phyloP scores from a whole-genome alignment of 2,797 vertebrate species.

The Sebastiscus albofasciatus region DNA sequence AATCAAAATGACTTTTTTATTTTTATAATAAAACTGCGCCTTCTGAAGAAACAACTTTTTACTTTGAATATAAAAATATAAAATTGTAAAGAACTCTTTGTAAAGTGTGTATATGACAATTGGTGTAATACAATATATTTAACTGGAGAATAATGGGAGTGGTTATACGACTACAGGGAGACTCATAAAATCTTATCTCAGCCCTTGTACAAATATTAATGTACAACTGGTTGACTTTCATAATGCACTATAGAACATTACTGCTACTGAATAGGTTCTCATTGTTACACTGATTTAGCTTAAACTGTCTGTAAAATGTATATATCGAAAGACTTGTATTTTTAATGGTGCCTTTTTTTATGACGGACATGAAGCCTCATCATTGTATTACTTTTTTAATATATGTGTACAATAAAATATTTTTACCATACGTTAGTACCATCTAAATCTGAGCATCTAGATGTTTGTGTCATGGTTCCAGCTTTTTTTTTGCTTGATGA shows the following conservation, averaged over 20 bases:
- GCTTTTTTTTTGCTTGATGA: background rate
- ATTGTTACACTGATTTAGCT: background rate
- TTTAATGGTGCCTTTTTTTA: slow-evolving; percentile 32
- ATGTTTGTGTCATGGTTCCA: background rate
- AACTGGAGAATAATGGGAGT: slow-evolving; percentile 14
- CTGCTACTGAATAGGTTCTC: slow-evolving; percentile 3
- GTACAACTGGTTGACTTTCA: background rate
- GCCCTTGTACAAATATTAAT: slow-evolving; percentile 10
- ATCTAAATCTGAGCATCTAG: background rate
- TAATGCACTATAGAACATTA: slow-evolving; percentile 9
- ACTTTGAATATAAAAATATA: background rate
- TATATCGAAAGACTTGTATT: slow-evolving; percentile 32
- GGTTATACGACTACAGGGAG: background rate
- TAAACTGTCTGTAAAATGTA: slow-evolving; percentile 52
- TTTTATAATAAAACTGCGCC: background rate
- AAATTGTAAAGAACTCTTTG: slow-evolving; percentile 8
- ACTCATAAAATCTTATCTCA: slow-evolving; percentile 5
- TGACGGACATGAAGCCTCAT: background rate
- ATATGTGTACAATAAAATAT: slow-evolving; percentile 46
- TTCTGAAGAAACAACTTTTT: background rate
- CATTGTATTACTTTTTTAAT: background rate
- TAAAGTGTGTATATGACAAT: slow-evolving; percentile 15
- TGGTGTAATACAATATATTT: slow-evolving; percentile 35
- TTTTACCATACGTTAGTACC: background rate
- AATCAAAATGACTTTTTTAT: background rate